phyloP scores from a whole-genome alignment of 2,113 vertebrate genomes.

The Mystacornis crossleyi region DNA sequence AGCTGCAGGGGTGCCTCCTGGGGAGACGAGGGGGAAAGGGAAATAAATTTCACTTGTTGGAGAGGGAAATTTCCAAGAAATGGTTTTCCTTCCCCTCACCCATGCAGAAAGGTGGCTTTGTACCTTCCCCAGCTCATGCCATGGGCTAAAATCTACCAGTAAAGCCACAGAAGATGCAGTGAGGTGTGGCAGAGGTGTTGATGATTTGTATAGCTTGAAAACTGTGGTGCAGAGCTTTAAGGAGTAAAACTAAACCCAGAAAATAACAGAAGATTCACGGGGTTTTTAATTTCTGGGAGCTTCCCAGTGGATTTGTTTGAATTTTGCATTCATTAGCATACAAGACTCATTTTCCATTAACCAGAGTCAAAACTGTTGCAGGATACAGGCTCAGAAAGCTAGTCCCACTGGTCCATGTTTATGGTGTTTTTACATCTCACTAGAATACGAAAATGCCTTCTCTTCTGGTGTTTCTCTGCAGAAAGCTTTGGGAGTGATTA shows the following conservation, averaged over 20 bases:
- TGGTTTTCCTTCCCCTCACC: fast-evolving
- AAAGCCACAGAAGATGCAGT: not conserved
- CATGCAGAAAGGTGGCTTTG: not conserved
- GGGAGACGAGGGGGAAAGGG: not conserved
- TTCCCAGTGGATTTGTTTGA: not conserved
- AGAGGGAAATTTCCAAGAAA: not conserved
- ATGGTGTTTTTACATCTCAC: not conserved
- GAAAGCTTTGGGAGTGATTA: not conserved
- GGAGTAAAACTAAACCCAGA: not conserved
- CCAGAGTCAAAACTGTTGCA: not conserved
- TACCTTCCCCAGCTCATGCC: fast-evolving
- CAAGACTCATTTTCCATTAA: not conserved
- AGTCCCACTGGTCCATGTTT: not conserved
- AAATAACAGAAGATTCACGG: not conserved
- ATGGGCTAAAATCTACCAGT: not conserved
- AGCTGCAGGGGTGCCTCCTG: not conserved
- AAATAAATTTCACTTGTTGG: not conserved
- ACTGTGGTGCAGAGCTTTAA: not conserved
- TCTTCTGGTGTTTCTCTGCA: not conserved
- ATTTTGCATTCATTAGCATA: not conserved
- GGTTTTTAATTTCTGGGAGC: not conserved
- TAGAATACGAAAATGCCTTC: not conserved
- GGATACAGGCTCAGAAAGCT: not conserved
- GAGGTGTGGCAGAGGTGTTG: not conserved
- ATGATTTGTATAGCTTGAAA: not conserved